Evolutionary conservation across 2,113 vertebrate species (phyloP).

Genomic region (Peromyscus polionotus): DNA sequence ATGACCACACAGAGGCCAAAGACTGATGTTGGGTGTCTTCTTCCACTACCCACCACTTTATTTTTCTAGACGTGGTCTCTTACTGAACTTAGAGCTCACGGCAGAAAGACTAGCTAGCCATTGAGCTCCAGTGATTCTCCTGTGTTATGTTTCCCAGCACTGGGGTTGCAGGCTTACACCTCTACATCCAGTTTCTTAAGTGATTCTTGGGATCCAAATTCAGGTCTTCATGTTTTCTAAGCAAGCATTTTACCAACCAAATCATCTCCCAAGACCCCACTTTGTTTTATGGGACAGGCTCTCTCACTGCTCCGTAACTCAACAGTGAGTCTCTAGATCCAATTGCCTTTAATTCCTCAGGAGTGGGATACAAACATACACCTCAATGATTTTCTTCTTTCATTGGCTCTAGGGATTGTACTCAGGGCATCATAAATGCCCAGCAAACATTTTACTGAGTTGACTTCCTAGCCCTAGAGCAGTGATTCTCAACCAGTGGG

Average conservation of each 20-base stretch:
- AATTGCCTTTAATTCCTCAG: too few relatives aligned
- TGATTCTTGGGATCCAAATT: neutral
- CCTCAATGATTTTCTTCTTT: too few relatives aligned
- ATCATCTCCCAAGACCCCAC: neutral
- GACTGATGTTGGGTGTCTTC: neutral
- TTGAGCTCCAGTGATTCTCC: too few relatives aligned
- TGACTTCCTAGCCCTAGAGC: neutral
- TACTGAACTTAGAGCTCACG: too few relatives aligned
- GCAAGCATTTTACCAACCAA: neutral
- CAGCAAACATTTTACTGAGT: neutral
- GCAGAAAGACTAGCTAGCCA: neutral
- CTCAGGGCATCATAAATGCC: neutral
- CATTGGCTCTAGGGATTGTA: neutral
- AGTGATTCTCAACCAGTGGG: neutral
- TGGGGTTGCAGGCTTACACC: neutral
- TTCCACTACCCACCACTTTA: neutral
- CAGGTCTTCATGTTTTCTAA: neutral
- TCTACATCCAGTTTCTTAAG: neutral
- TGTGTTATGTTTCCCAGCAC: neutral
- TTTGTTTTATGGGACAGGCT: neutral
- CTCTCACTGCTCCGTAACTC: neutral
- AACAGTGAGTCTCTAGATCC: neutral
- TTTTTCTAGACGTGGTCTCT: neutral
- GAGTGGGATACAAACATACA: neutral
- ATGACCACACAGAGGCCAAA: neutral